These are phyloP conservation scores for Leptopilina boulardi DNA, from an alignment of 1,140 invertebrate genomes.

Conservation along the genomic window DNA sequence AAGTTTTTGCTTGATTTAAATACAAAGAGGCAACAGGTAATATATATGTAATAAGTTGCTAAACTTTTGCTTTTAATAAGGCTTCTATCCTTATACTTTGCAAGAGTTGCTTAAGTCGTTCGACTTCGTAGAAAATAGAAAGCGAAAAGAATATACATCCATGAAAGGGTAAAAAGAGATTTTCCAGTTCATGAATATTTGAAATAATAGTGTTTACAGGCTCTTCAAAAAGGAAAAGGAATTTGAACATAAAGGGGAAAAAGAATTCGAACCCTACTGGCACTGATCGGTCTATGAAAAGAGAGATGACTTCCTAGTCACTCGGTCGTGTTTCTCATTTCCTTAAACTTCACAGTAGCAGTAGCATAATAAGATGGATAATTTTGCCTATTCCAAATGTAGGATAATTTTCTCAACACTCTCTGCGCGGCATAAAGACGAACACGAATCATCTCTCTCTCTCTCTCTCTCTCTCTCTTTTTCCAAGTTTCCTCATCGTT, in stretches of 20 bases:
- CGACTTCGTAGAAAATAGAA: neutral
- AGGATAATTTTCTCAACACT: slow-evolving; percentile 16
- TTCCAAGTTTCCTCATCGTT: neutral
- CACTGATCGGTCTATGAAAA: slow-evolving; percentile 13
- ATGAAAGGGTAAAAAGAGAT: neutral
- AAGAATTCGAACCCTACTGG: slow-evolving; percentile 27
- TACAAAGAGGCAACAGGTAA: neutral
- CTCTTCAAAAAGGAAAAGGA: slow-evolving; percentile 31
- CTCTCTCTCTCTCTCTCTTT: neutral
- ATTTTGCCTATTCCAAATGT: slow-evolving; percentile 21
- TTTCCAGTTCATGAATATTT: slow-evolving; percentile 28
- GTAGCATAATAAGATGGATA: slow-evolving; percentile 2
- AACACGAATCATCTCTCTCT: neutral
- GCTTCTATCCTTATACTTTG: neutral
- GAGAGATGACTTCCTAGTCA: slow-evolving; percentile 16
- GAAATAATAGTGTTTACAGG: slow-evolving; percentile 20
- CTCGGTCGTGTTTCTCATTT: slow-evolving; percentile 20
- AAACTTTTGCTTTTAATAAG: slow-evolving; percentile 12
- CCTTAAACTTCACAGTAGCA: neutral
- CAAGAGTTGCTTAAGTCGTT: neutral
- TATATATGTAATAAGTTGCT: neutral
- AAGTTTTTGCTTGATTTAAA: neutral
- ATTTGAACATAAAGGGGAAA: slow-evolving; percentile 22
- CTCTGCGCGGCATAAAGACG: neutral
- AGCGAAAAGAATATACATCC: slow-evolving; percentile 10